A percentile compares a stretch with the other conserved stretches of the same genome.
These are phyloP conservation scores for Plebejus melissa DNA, from an alignment of 2,888 invertebrate species.

Conservation along the genomic window DNA sequence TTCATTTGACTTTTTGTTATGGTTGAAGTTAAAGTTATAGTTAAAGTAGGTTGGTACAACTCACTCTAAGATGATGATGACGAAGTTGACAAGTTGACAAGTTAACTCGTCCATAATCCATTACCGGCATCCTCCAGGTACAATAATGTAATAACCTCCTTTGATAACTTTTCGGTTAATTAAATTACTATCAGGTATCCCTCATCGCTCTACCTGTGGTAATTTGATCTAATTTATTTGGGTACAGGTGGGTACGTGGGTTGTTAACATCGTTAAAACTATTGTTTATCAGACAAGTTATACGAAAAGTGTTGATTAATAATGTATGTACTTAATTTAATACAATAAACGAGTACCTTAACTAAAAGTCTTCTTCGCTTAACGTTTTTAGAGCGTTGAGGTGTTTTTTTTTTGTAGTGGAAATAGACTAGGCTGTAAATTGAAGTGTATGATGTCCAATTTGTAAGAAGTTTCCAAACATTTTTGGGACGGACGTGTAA, in stretches of 20 bases:
- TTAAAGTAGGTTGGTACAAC: no score
- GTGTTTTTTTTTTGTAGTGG: no score
- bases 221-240: conserved; percentile 17
- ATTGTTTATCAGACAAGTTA: neutral
- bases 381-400: no score
- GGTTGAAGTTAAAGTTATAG: no score
- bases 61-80: neutral
- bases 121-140: neutral
- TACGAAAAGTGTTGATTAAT: neutral
- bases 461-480: no score
- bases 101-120: conserved; percentile 7
- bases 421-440: no score
- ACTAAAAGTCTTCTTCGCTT: neutral
- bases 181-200: conserved; percentile 13
- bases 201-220: conserved; percentile 4
- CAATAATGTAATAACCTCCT: conserved; percentile 19
- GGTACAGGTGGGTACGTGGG: conserved; percentile 9
- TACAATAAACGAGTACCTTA: neutral
- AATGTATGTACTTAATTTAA: neutral
- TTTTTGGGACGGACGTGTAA: no score
- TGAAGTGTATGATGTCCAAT: no score
- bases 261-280: conserved; percentile 9
- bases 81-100: neutral
- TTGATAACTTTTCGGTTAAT: conserved; percentile 19
- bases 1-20: no score